A percentile compares a stretch with the other conserved stretches of the same genome.
These are phyloP conservation scores for Pygoscelis adeliae DNA, from an alignment of 2,113 vertebrate species.

Conservation along the genomic window DNA sequence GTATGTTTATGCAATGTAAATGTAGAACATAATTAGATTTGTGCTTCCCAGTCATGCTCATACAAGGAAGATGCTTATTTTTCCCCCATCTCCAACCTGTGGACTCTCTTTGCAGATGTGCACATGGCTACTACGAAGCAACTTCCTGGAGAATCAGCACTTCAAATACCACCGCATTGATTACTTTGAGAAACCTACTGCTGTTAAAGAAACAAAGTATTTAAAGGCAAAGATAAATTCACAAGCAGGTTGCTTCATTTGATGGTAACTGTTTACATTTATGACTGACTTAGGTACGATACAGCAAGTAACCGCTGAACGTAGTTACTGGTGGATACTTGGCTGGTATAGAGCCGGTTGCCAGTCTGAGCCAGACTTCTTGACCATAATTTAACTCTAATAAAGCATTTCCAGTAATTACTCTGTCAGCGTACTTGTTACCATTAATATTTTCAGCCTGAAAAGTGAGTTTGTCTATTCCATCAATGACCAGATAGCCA, in stretches of 20 bases:
- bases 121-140: not conserved
- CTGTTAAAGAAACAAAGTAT: not conserved
- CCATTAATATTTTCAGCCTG: conserved; percentile 72
- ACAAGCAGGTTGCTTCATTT: not conserved
- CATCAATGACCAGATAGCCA: conserved; percentile 81
- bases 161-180: not conserved
- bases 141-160: not conserved
- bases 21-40: not conserved
- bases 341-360: conserved; percentile 74
- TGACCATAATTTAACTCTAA: conserved; percentile 84
- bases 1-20: not conserved
- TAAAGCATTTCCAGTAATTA: conserved; percentile 81
- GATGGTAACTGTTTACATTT: not conserved
- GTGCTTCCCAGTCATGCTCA: not conserved
- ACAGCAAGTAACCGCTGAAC: conserved; percentile 82
- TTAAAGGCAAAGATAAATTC: not conserved
- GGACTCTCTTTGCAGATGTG: not conserved
- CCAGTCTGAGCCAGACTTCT: conserved; percentile 80
- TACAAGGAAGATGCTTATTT: not conserved
- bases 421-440: conserved; percentile 62
- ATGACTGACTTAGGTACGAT: conserved; percentile 71
- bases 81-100: not conserved
- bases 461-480: conserved; percentile 80
- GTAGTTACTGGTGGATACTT: conserved; percentile 81
- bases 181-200: not conserved